Conservation (phyloP, 2,888 invertebrate genomes). For the Metacarcinus magister region DNA sequence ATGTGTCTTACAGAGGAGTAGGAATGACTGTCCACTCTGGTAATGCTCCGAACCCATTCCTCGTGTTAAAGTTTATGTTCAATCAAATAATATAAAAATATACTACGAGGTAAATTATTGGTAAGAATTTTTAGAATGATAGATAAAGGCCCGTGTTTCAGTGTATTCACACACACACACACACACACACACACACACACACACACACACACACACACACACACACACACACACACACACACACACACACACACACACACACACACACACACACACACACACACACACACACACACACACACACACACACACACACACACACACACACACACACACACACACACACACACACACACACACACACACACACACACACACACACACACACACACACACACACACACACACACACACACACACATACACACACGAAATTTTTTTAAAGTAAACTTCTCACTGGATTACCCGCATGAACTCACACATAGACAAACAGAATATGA, state of each 20-base stretch:
- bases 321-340: background rate
- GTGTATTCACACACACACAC: background rate
- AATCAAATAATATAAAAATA: background rate
- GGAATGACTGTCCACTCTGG: background rate
- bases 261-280: background rate
- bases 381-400: constrained; percentile 3
- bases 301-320: background rate
- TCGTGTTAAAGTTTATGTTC: background rate
- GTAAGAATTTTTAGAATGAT: background rate
- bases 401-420: background rate
- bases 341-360: background rate
- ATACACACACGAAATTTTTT: no score
- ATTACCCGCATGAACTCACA: no score
- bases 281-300: background rate
- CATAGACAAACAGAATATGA: no score
- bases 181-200: background rate
- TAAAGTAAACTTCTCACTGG: no score
- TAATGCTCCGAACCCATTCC: background rate
- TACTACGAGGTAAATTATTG: background rate
- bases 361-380: background rate
- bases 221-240: background rate
- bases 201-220: constrained; percentile 2
- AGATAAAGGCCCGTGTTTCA: background rate
- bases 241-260: background rate
- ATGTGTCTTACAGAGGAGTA: background rate